phyloP scores from a whole-genome alignment of 2,113 vertebrate genomes.

The Syngnathus typhle region DNA sequence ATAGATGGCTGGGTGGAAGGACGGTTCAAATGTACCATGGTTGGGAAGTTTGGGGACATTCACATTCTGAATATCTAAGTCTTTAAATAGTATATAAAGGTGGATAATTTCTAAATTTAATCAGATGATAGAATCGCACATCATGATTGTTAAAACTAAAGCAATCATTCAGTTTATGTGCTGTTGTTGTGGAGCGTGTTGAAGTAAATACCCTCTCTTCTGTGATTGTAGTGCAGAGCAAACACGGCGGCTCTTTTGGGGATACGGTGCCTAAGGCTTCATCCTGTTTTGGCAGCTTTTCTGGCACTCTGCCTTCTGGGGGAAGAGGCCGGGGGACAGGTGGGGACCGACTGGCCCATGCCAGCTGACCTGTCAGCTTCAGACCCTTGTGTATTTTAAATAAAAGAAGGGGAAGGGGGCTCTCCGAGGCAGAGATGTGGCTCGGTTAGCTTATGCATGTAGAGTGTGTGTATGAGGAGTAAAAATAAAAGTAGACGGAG shows the following conservation, averaged over 20 bases:
- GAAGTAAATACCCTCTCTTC: slow-evolving; percentile 17
- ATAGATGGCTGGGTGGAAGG: too few species aligned
- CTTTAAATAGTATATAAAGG: slow-evolving; percentile 4
- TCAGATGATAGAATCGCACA: neutral
- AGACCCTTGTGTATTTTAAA: slow-evolving; percentile 49
- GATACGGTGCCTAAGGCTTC: slow-evolving; percentile 38
- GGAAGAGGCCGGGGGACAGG: slow-evolving; percentile 63
- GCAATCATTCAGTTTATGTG: slow-evolving; percentile 12
- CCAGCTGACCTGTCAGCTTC: slow-evolving; percentile 73
- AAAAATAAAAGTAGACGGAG: slow-evolving; percentile 47
- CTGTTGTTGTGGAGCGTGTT: slow-evolving; percentile 16
- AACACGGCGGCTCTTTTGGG: slow-evolving; percentile 40
- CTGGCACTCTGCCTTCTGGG: slow-evolving; percentile 58
- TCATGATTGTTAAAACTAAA: neutral
- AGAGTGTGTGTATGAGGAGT: slow-evolving; percentile 18
- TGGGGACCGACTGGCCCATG: slow-evolving; percentile 59
- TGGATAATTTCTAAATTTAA: neutral
- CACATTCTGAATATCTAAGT: slow-evolving; percentile 9
- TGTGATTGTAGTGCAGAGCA: slow-evolving; percentile 20
- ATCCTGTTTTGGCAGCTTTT: slow-evolving; percentile 55
- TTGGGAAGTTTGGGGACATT: neutral
- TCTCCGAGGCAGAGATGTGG: slow-evolving; percentile 23
- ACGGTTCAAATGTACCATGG: too few species aligned
- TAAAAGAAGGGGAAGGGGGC: slow-evolving; percentile 36
- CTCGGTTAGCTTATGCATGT: slow-evolving; percentile 22